Percentiles rank a stretch among this genome's conserved stretches.
Conservation (phyloP, 1,140 invertebrate species). For the Trypoxylus dichotomus region DNA sequence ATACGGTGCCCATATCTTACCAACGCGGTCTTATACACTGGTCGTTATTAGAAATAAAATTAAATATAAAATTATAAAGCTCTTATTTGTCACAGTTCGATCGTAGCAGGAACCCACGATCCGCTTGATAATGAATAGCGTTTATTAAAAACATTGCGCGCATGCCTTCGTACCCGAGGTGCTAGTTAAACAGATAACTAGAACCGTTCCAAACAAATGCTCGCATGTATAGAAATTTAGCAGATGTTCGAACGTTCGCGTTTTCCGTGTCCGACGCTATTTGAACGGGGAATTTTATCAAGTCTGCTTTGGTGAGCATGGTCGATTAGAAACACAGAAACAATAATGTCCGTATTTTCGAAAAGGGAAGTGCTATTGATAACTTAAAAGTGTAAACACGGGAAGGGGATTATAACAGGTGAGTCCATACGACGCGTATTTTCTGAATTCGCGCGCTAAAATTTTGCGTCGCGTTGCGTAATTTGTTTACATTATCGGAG, state of each 20-base stretch:
- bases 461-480: neutral
- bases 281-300: too few species aligned
- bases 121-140: neutral
- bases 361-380: neutral
- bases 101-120: neutral
- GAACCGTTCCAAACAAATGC: neutral
- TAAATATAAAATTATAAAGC: too few species aligned
- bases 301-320: too few species aligned
- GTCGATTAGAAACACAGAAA: neutral
- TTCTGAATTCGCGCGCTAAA: neutral
- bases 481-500: neutral
- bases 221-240: neutral
- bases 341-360: neutral
- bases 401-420: neutral
- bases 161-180: neutral
- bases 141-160: neutral
- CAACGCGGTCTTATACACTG: neutral
- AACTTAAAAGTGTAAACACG: neutral
- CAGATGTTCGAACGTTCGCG: neutral
- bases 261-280: neutral
- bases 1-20: neutral
- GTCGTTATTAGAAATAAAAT: neutral
- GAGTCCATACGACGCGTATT: neutral
- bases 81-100: neutral
- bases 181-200: neutral